These are phyloP conservation scores for Rhyzopertha dominica DNA, from an alignment of 1,140 invertebrate genomes.

Conservation along the genomic window DNA sequence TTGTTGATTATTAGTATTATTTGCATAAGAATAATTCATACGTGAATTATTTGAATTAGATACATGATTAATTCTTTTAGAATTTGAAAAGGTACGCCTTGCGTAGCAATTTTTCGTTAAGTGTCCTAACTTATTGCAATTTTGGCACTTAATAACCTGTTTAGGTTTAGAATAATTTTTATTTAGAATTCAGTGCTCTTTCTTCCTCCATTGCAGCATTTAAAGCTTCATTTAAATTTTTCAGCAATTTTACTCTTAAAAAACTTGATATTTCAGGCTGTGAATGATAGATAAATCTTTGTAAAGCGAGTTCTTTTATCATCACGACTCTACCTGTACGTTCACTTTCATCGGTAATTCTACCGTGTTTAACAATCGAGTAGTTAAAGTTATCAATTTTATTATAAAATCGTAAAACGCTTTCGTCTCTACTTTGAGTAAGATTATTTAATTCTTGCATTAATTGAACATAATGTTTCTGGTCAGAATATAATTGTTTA, in stretches of 20 bases:
- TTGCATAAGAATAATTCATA: too few relatives aligned
- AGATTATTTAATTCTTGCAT: conserved; percentile 18
- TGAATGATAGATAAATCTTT: conserved; percentile 18
- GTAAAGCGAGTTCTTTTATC: conserved; percentile 15
- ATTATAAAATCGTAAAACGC: conserved; percentile 9
- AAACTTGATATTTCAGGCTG: conserved; percentile 15
- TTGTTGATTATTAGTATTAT: too few relatives aligned
- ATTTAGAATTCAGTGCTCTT: too few relatives aligned
- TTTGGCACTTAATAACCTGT: too few relatives aligned
- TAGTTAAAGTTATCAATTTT: too few relatives aligned
- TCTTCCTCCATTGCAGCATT: conserved; percentile 12
- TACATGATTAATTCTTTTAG: too few relatives aligned
- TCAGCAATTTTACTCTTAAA: conserved; percentile 9
- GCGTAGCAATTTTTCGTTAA: too few relatives aligned
- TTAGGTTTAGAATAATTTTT: too few relatives aligned
- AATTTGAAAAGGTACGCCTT: too few relatives aligned
- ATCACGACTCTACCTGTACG: conserved; percentile 5
- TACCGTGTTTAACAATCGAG: conserved; percentile 13
- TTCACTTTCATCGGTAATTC: conserved; percentile 1
- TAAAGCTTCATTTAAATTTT: conserved; percentile 12
- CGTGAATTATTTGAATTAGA: too few relatives aligned
- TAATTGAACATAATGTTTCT: conserved; percentile 15
- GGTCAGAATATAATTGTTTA: conserved; percentile 13
- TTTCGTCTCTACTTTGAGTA: conserved; percentile 14
- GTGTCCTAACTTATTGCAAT: too few relatives aligned